Evolutionary conservation across 2,113 vertebrate genomes (phyloP), one percentile per base, ranked within the genome.

Genomic region (Gopherus flavomarginatus): DNA sequence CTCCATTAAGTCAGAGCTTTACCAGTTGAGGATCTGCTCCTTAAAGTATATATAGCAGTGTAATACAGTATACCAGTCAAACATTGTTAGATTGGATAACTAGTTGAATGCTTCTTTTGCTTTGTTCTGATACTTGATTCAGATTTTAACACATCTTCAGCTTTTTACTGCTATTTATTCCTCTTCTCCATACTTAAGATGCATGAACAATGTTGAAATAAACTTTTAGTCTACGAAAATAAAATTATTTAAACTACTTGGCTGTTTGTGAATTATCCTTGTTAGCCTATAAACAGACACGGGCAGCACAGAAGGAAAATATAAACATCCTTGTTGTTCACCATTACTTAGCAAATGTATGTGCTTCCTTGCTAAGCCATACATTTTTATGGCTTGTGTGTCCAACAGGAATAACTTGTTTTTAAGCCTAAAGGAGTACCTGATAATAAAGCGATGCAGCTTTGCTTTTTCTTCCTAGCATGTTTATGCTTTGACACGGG

Each of bases 381-480:
- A 86, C 81, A 72, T 49, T 91, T 75, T 88, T 88, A 93, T 90
- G 91, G 79, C 78, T 94, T 78, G 29, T 92, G 85, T 95, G 93
- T 92, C 93, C 87, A 92, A 93, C 93, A 83, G 81, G 96, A 95
- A 97, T 96, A 96, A 86, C 97, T 92, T 90, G 97, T 80, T 94
- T 22, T 92, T 62, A 53, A 42, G 62, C 92, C 85, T 81, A 16
- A 57, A 62, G 90, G 69, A 89, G 69, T 89, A 78, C 19, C 47
- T 84, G 69, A 31, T 84, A 72, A 77, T 47, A 44, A 29, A 87
- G 22, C 8, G 81, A 3, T 57, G 75, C 83, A 88, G 79, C 21
- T 85, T 31, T 90, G n/a, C 14, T 44, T 78, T 89, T 90, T 22
- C 17, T 42, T 19, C 50, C 42, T 42, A 65, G 16, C 29, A n/a